These are phyloP conservation scores for Sminthurinus aureus DNA, from an alignment of 2,888 invertebrate species.

Conservation along the genomic window DNA sequence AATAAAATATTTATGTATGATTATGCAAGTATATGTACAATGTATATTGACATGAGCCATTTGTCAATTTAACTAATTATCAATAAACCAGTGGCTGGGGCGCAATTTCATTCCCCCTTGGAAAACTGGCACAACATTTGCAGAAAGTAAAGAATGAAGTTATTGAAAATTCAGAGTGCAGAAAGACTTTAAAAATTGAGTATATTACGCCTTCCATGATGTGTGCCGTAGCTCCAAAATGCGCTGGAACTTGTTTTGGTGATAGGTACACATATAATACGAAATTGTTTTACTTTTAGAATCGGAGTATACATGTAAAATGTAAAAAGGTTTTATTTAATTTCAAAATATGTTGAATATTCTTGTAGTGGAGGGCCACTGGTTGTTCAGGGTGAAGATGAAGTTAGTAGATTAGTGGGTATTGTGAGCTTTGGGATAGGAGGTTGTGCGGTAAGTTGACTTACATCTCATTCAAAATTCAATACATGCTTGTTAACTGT, in stretches of 20 bases:
- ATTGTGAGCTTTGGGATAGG: slow-evolving; percentile 64
- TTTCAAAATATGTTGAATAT: neutral
- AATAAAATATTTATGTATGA: no score
- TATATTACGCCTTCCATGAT: slow-evolving; percentile 62
- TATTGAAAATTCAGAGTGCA: slow-evolving; percentile 62
- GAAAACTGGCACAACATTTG: slow-evolving; percentile 62
- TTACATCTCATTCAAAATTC: no score
- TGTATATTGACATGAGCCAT: no score
- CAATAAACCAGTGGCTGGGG: slow-evolving; percentile 63
- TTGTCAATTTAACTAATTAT: no score
- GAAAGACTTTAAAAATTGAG: slow-evolving; percentile 62
- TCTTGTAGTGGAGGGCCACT: slow-evolving; percentile 61
- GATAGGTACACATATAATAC: neutral
- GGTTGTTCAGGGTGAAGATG: slow-evolving; percentile 60
- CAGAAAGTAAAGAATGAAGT: slow-evolving; percentile 62
- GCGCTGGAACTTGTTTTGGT: slow-evolving; percentile 63
- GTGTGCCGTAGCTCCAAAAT: slow-evolving; percentile 62
- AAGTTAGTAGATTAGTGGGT: slow-evolving; percentile 61
- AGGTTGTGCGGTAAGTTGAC: slow-evolving; percentile 63
- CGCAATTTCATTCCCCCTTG: slow-evolving; percentile 62
- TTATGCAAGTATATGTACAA: no score
- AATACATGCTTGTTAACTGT: no score
- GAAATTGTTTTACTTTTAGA: neutral
- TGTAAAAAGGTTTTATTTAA: neutral
- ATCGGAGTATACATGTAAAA: neutral